phyloP scores from a whole-genome alignment of 1,140 invertebrate species.

The Orius insidiosus region DNA sequence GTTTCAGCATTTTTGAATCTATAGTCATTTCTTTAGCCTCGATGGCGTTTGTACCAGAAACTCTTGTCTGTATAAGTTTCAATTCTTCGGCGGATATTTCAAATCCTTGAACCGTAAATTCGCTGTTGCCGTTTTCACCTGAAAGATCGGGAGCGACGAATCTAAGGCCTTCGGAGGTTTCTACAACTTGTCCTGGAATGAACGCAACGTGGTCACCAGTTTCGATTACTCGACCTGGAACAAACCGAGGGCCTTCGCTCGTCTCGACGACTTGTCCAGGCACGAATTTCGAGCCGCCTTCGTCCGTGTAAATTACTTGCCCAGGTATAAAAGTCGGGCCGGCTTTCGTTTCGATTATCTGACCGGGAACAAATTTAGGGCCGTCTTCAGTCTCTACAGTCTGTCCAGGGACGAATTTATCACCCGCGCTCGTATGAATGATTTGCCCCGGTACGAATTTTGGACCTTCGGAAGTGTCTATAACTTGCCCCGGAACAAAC shows the following conservation, averaged over 20 bases:
- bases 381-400: slow-evolving; percentile 48
- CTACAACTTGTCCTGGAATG: slow-evolving; percentile 50
- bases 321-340: slow-evolving; percentile 56
- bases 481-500: slow-evolving; percentile 42
- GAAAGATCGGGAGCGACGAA: slow-evolving; percentile 51
- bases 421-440: slow-evolving; percentile 44
- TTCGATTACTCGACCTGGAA: slow-evolving; percentile 50
- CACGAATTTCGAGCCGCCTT: slow-evolving; percentile 49
- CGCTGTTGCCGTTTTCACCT: slow-evolving; percentile 37
- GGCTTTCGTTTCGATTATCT: slow-evolving; percentile 50
- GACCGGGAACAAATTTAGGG: slow-evolving; percentile 48
- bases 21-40: slow-evolving; percentile 40
- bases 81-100: slow-evolving; percentile 52
- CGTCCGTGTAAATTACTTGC: slow-evolving; percentile 51
- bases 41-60: slow-evolving; percentile 23
- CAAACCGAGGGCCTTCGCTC: slow-evolving; percentile 48
- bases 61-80: slow-evolving; percentile 37
- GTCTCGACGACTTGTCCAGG: slow-evolving; percentile 58
- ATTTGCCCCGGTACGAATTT: slow-evolving; percentile 56
- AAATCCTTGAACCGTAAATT: slow-evolving; percentile 59
- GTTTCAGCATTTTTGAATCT: slow-evolving; percentile 44
- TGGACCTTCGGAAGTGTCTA: slow-evolving; percentile 33
- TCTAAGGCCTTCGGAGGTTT: slow-evolving; percentile 48
- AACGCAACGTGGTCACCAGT: slow-evolving; percentile 47
- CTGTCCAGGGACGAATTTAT: slow-evolving; percentile 53